Evolutionary conservation across 1,140 invertebrate genomes (phyloP).

Genomic region (Manduca sexta): DNA sequence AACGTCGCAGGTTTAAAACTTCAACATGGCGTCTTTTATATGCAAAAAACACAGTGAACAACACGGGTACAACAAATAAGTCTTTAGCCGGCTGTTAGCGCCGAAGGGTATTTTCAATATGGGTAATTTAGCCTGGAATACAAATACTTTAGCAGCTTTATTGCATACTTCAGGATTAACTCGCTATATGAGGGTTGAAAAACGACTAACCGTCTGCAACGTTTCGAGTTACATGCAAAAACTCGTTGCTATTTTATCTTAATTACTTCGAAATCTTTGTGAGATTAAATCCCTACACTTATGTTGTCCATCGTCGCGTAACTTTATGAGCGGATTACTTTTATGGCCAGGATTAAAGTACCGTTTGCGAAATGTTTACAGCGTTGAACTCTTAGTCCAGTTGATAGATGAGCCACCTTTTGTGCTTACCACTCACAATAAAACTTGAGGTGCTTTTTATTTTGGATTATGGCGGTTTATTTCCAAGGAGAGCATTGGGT

Average conservation of each 20-base stretch:
- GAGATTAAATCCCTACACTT: constrained; percentile 67
- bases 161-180: constrained; percentile 69
- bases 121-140: constrained; percentile 67
- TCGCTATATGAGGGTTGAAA: constrained; percentile 66
- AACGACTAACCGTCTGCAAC: constrained; percentile 39
- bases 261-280: constrained; percentile 70
- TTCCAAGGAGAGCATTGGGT: too few relatives aligned
- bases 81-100: constrained; percentile 60
- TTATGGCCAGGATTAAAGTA: constrained; percentile 69
- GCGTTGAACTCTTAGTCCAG: constrained; percentile 42
- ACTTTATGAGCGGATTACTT: constrained; percentile 71
- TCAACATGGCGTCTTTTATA: constrained; percentile 24
- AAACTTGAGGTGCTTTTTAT: not conserved
- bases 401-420: constrained; percentile 14
- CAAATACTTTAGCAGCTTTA: constrained; percentile 69
- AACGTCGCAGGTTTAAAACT: not conserved
- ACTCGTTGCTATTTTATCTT: constrained; percentile 66
- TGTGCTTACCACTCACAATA: not conserved
- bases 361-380: constrained; percentile 67
- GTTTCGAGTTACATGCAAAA: constrained; percentile 59
- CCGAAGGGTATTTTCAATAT: constrained; percentile 71
- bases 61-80: constrained; percentile 60
- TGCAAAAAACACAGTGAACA: constrained; percentile 34
- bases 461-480: too few relatives aligned
- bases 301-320: constrained; percentile 71